Percentiles rank a stretch among this genome's conserved stretches.
These are phyloP conservation scores for Calidris pugnax DNA, from an alignment of 2,113 vertebrate genomes.

Conservation along the genomic window DNA sequence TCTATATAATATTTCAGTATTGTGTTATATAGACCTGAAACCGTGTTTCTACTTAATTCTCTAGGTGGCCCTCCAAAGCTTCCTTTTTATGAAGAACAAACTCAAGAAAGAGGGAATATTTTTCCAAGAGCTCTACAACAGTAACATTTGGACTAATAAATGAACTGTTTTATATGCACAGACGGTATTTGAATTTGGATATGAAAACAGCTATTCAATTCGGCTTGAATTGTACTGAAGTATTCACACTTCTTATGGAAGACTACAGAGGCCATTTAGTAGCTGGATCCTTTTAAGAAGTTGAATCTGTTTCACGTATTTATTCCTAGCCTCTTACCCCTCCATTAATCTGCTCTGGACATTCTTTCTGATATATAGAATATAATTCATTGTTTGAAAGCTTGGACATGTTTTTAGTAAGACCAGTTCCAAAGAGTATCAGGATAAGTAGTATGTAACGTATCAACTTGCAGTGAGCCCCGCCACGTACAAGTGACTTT, in stretches of 20 bases:
- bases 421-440: neutral
- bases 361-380: conserved; percentile 44
- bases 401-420: conserved; percentile 24
- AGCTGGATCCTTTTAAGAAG: conserved; percentile 69
- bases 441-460: neutral
- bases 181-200: conserved; percentile 77
- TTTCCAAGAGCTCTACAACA: conserved; percentile 72
- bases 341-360: conserved; percentile 50
- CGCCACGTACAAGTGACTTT: neutral
- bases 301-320: conserved; percentile 69
- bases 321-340: conserved; percentile 59
- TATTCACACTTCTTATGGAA: conserved; percentile 78
- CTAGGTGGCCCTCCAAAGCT: conserved; percentile 56
- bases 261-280: conserved; percentile 73
- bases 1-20: neutral
- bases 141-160: conserved; percentile 75
- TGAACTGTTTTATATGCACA: conserved; percentile 73
- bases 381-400: conserved; percentile 36
- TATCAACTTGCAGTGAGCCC: neutral
- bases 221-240: conserved; percentile 74
- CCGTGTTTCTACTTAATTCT: conserved; percentile 46
- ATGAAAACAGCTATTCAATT: conserved; percentile 68
- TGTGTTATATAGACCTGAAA: conserved; percentile 6
- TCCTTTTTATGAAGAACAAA: conserved; percentile 64
- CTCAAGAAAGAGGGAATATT: conserved; percentile 63